Percentiles rank a stretch among this genome's conserved stretches.
Conservation (phyloP, 2,113 vertebrate genomes). For the Lontra canadensis region DNA sequence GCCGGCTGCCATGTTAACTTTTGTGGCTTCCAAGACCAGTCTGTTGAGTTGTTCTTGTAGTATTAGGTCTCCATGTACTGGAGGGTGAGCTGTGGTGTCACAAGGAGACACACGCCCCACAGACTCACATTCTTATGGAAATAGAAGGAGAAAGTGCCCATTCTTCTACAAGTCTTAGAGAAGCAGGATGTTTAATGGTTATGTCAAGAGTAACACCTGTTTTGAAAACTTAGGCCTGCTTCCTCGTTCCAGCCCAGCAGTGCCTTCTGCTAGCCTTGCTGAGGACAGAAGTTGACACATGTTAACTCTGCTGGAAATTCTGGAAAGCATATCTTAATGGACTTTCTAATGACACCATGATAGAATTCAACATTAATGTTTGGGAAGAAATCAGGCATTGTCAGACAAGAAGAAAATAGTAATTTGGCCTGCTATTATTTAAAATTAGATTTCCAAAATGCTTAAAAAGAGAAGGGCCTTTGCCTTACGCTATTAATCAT, state of each 20-base stretch:
- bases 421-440: neutral
- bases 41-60: neutral
- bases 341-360: neutral
- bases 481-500: neutral
- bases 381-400: neutral
- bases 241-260: neutral
- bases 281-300: neutral
- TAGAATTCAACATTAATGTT: neutral
- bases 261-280: conserved; percentile 12
- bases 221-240: neutral
- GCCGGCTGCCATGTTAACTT: neutral
- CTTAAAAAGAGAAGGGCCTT: neutral
- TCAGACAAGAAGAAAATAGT: neutral
- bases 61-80: no score
- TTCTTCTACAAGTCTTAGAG: neutral
- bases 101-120: neutral
- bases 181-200: neutral
- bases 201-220: conserved; percentile 41
- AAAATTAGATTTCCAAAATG: neutral
- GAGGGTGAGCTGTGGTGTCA: neutral
- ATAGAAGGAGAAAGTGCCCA: neutral
- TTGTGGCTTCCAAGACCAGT: no score
- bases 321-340: neutral
- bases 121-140: neutral
- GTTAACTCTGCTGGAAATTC: neutral